A percentile compares a stretch with the other conserved stretches of the same genome.
phyloP scores from a whole-genome alignment of 2,888 invertebrate species.

The Cataglyphis rosenhaueri region DNA sequence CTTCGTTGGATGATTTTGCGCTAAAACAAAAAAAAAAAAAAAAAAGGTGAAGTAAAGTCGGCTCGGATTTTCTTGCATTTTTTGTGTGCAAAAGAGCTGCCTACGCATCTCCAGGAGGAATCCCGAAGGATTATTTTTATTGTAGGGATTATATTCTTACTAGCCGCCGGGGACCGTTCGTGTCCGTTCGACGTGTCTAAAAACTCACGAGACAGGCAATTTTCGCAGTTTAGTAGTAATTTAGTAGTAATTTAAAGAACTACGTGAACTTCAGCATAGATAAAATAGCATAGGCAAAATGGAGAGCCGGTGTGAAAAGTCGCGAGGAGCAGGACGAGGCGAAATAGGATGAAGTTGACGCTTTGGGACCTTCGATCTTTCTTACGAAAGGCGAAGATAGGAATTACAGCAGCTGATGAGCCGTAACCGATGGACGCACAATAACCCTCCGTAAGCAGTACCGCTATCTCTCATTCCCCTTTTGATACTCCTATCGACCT shows the following conservation, averaged over 20 bases:
- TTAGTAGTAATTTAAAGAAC: constrained; percentile 82
- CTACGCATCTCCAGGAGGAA: not conserved
- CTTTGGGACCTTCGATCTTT: constrained; percentile 76
- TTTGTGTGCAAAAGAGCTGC: not conserved
- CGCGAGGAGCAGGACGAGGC: constrained; percentile 66
- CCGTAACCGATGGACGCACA: constrained; percentile 82
- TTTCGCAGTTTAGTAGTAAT: constrained; percentile 81
- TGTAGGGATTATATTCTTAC: constrained; percentile 28
- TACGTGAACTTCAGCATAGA: constrained; percentile 62
- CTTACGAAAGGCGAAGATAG: constrained; percentile 70
- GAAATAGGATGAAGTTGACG: constrained; percentile 75
- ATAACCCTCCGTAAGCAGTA: constrained; percentile 83
- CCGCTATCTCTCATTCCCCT: constrained; percentile 80
- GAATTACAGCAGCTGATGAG: constrained; percentile 81
- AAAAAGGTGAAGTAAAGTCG: not conserved
- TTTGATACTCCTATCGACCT: constrained; percentile 72
- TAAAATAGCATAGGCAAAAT: not conserved
- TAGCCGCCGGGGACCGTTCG: constrained; percentile 51
- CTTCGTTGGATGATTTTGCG: constrained; percentile 25
- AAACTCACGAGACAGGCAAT: constrained; percentile 74
- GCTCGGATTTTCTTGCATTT: not conserved
- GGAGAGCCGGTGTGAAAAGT: constrained; percentile 45
- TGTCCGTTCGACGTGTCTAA: constrained; percentile 67
- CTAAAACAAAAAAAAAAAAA: not conserved
- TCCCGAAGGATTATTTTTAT: not conserved